Evolutionary conservation across 2,888 invertebrate genomes (phyloP).

Genomic region (Oxystoma pomonae): DNA sequence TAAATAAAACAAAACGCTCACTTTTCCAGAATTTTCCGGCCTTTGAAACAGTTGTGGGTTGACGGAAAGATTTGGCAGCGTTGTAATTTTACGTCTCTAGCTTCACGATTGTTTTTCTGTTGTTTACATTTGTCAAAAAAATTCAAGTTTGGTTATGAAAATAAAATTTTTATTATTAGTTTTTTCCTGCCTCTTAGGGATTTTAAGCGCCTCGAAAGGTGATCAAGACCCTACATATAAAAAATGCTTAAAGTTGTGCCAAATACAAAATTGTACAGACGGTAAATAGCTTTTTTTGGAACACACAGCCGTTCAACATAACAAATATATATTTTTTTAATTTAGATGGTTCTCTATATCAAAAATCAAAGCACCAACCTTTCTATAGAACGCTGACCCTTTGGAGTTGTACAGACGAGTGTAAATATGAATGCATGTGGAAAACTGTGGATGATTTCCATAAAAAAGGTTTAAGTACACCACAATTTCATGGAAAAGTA

Average conservation of each 20-base stretch:
- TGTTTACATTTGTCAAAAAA: neutral
- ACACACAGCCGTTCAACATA: no score
- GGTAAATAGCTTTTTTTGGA: conserved; percentile 43
- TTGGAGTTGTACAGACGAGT: conserved; percentile 88
- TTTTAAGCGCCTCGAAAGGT: conserved; percentile 41
- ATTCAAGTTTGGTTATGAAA: neutral
- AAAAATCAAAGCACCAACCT: conserved; percentile 31
- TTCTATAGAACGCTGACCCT: conserved; percentile 46
- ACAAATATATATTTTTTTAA: neutral
- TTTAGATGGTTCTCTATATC: conserved; percentile 33
- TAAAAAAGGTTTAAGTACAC: conserved; percentile 64
- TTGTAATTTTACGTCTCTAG: no score
- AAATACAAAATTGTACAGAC: conserved; percentile 49
- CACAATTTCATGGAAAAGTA: conserved; percentile 95
- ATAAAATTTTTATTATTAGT: neutral
- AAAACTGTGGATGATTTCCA: conserved; percentile 74
- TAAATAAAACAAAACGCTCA: no score
- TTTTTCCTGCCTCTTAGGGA: neutral
- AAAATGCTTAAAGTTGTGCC: conserved; percentile 53
- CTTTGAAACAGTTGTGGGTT: no score
- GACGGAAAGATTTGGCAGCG: no score
- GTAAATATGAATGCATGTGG: conserved; percentile 93
- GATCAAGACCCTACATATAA: conserved; percentile 56
- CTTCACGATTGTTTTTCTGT: no score
- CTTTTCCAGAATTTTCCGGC: no score